Evolutionary conservation across 2,797 vertebrate species (phyloP), one percentile per base, ranked within the genome.

Genomic region (Ptychadena robeensis): DNA sequence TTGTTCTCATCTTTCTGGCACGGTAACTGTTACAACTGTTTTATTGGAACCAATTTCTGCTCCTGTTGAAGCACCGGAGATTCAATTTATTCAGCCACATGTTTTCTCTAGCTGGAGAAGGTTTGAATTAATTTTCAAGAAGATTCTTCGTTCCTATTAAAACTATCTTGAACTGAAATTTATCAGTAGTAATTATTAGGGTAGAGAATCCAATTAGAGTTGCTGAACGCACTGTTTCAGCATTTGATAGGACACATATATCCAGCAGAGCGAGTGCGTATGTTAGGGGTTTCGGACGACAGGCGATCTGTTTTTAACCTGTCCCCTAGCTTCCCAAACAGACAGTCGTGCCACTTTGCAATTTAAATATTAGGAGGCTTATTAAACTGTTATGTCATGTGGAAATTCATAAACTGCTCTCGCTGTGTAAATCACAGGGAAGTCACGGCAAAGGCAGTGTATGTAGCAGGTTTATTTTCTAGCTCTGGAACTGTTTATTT

Each of bases 181-280:
- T 85, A 81, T 70, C 74, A 85, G 80, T 28, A 48, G 64, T 70
- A 81, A 87, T 72, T 78, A 78, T 37, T 66, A 81, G 48, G 72
- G 63, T 77, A 82, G 30, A 31, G 37, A 83, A 86, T 73, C 68
- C 80, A 83, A 73, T 76, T 64, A 80, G 31, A 84, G 28, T 18
- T 82, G 9, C 53, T 57, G 82, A 85, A 76, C 37, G 72, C 72
- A 80, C 77, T 85, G 82, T 75, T 85, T 85, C 82, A 85, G 53
- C 69, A 31, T 80, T 85, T 85, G 82, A 85, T 85, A 80, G 82
- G 82, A 69, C 71, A 70, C 77, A 85, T 85, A 85, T 85, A 80
- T 85, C 57, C 77, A 75, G 57, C 65, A 53, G 71, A 85, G 72
- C 59, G 31, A 70, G 63, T 22, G 64, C 76, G 31, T 80, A 85